These are phyloP conservation scores for Yponomeuta plumbellus DNA, from an alignment of 2,888 invertebrate species.

Conservation along the genomic window DNA sequence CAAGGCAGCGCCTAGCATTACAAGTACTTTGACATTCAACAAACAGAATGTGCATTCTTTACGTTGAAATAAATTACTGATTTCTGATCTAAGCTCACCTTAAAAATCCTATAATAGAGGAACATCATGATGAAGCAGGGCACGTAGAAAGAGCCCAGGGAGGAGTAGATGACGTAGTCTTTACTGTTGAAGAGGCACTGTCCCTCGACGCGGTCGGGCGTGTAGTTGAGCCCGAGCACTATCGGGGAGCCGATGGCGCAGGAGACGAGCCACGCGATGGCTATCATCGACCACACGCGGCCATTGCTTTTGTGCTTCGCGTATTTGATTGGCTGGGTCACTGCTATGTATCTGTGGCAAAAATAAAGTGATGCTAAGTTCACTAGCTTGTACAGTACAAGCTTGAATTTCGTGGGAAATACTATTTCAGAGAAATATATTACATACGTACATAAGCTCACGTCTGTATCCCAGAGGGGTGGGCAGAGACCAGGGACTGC, in stretches of 20 bases:
- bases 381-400: not conserved
- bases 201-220: constrained; percentile 86
- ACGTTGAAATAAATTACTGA: too few relatives aligned
- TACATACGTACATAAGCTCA: too few relatives aligned
- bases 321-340: constrained; percentile 99
- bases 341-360: constrained; percentile 93
- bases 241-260: constrained; percentile 97
- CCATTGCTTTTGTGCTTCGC: constrained; percentile 98
- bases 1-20: too few relatives aligned
- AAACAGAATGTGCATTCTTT: too few relatives aligned
- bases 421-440: too few relatives aligned
- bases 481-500: too few relatives aligned
- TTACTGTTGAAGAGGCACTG: constrained; percentile 98
- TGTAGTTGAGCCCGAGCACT: constrained; percentile 96
- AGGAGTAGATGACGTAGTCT: constrained; percentile 98
- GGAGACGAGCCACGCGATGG: constrained; percentile 94
- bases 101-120: constrained; percentile 97
- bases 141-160: constrained; percentile 98
- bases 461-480: too few relatives aligned
- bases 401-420: not conserved
- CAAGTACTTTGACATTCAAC: too few relatives aligned
- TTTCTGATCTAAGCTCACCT: too few relatives aligned
- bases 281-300: constrained; percentile 95
- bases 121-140: constrained; percentile 99
- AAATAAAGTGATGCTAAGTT: not conserved